phyloP scores from a whole-genome alignment of 2,888 invertebrate species.

The Rhagophthalmus giganteus region DNA sequence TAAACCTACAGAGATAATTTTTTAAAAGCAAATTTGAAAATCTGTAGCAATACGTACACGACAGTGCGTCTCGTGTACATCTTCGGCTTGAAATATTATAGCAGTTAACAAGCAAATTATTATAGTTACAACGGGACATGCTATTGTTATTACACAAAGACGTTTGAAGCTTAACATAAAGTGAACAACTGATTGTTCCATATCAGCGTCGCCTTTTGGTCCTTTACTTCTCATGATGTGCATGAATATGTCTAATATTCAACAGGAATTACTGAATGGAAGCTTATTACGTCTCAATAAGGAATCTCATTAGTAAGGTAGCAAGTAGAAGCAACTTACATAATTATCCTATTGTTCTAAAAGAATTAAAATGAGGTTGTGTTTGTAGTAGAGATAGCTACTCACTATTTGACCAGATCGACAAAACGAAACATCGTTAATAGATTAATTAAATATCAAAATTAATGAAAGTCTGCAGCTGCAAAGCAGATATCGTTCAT shows the following conservation, averaged over 20 bases:
- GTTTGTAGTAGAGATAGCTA: too few relatives aligned
- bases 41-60: constrained; percentile 66
- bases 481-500: not conserved
- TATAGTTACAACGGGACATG: constrained; percentile 82
- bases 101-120: constrained; percentile 87
- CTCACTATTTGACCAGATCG: not conserved
- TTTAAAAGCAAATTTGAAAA: not conserved
- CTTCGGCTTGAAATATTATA: constrained; percentile 88
- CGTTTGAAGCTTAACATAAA: constrained; percentile 75
- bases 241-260: constrained; percentile 5
- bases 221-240: constrained; percentile 18
- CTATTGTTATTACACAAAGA: constrained; percentile 80
- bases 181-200: constrained; percentile 61
- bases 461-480: too few relatives aligned
- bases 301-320: not conserved
- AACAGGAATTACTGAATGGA: constrained; percentile 12
- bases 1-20: constrained; percentile 70
- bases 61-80: constrained; percentile 94
- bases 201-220: constrained; percentile 12
- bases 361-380: constrained; percentile 1
- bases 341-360: constrained; percentile 7
- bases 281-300: constrained; percentile 3
- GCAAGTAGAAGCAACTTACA: too few relatives aligned
- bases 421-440: not conserved
- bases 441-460: constrained; percentile 1